Conservation (phyloP, 1,140 invertebrate genomes). For the Helicoverpa zea region DNA sequence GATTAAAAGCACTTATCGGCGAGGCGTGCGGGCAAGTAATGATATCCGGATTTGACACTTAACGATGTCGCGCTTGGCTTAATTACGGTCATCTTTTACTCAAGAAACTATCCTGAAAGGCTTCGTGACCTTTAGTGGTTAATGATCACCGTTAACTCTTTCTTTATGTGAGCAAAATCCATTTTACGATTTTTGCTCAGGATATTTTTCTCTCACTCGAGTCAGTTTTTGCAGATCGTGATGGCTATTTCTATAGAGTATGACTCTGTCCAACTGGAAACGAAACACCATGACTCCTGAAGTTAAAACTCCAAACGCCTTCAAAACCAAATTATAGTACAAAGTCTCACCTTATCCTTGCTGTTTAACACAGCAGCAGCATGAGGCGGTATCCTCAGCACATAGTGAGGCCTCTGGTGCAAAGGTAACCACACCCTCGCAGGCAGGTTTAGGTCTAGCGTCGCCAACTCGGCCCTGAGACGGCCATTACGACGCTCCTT, state of each 20-base stretch:
- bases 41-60: conserved; percentile 8
- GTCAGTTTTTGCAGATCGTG: no score
- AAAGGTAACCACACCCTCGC: conserved; percentile 99
- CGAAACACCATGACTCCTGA: background rate
- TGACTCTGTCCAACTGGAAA: background rate
- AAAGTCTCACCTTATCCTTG: conserved; percentile 95
- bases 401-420: conserved; percentile 96
- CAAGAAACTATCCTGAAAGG: background rate
- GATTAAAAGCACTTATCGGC: conserved; percentile 21
- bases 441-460: conserved; percentile 98
- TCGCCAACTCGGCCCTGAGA: conserved; percentile 96
- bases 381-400: conserved; percentile 94
- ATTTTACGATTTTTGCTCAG: background rate
- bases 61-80: conserved; percentile 14
- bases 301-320: no score
- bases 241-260: background rate
- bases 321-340: no score
- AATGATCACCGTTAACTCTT: background rate
- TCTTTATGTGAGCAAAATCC: background rate
- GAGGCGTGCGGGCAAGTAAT: background rate
- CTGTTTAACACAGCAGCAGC: conserved; percentile 99
- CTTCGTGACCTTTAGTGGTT: background rate
- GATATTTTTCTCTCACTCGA: no score
- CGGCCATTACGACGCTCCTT: conserved; percentile 97
- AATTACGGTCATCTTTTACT: background rate